A percentile compares a stretch with the other conserved stretches of the same genome.
These are phyloP conservation scores for Arizona elegans DNA, from an alignment of 2,113 vertebrate species.

Conservation along the genomic window DNA sequence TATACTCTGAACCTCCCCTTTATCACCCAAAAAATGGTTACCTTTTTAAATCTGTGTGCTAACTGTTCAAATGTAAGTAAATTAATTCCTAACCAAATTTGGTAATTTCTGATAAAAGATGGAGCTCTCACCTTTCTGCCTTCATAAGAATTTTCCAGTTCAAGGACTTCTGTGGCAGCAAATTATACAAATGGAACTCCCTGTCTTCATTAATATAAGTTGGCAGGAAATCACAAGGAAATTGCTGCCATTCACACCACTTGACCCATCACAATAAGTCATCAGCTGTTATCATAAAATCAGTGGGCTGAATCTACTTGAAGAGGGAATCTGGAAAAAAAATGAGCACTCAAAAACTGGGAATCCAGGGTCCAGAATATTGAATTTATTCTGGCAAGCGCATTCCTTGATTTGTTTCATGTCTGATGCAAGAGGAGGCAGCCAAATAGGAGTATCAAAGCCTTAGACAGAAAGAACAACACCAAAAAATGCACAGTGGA, in stretches of 20 bases:
- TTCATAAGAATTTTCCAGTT: not conserved
- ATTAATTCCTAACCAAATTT: not conserved
- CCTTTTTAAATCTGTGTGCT: not conserved
- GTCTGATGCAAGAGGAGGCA: not conserved
- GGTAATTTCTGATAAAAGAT: not conserved
- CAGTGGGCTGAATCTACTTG: not conserved
- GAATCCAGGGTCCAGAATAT: not conserved
- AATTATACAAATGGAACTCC: not conserved
- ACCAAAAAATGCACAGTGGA: not conserved
- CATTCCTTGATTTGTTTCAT: not conserved
- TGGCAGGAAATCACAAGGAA: not conserved
- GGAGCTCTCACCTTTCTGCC: not conserved
- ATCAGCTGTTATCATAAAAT: not conserved
- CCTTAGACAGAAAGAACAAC: not conserved
- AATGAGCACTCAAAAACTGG: not conserved
- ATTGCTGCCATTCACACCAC: not conserved
- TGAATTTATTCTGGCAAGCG: not conserved
- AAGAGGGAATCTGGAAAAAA: not conserved
- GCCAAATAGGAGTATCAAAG: not conserved
- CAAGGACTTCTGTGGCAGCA: not conserved
- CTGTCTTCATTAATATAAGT: not conserved
- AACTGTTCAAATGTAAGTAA: no score
- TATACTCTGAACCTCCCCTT: not conserved
- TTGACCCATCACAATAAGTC: not conserved
- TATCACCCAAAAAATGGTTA: not conserved